A percentile compares a stretch with the other conserved stretches of the same genome.
phyloP scores from a whole-genome alignment of 2,113 vertebrate species.

The Dolichallabes microphthalmus region DNA sequence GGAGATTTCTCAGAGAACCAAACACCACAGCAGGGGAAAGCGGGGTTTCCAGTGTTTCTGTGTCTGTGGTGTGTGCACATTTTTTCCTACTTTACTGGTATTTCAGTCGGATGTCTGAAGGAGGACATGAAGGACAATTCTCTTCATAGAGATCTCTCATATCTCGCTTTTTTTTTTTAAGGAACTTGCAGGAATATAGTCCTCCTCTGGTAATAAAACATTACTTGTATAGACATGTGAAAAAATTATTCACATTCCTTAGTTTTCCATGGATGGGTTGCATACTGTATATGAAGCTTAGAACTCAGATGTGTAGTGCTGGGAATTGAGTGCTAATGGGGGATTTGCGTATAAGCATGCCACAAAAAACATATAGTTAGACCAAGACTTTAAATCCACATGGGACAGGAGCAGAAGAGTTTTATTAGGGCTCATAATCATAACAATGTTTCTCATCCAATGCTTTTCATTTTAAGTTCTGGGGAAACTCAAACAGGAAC shows the following conservation, averaged over 20 bases:
- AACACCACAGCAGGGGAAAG: not conserved
- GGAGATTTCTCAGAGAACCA: not conserved
- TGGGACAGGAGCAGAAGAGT: not conserved
- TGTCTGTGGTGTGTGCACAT: not conserved
- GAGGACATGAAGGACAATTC: not conserved
- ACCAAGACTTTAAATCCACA: not conserved
- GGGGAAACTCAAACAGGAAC: not conserved
- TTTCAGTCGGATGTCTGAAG: not conserved
- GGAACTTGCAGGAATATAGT: not conserved
- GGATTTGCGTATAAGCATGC: not conserved
- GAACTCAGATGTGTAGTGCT: not conserved
- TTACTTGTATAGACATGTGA: not conserved
- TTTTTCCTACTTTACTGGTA: not conserved
- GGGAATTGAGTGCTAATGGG: not conserved
- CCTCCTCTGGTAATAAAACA: not conserved
- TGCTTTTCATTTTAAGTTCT: not conserved
- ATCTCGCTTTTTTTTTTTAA: not conserved
- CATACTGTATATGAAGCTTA: not conserved
- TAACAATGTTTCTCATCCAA: not conserved
- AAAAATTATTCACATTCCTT: not conserved
- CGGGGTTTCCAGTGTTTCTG: not conserved
- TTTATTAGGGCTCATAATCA: not conserved
- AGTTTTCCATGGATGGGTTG: not conserved
- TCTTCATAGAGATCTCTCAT: no score
- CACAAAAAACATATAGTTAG: not conserved